Evolutionary conservation across 2,113 vertebrate genomes (phyloP).

Genomic region (Speoplatyrhinus poulsoni): DNA sequence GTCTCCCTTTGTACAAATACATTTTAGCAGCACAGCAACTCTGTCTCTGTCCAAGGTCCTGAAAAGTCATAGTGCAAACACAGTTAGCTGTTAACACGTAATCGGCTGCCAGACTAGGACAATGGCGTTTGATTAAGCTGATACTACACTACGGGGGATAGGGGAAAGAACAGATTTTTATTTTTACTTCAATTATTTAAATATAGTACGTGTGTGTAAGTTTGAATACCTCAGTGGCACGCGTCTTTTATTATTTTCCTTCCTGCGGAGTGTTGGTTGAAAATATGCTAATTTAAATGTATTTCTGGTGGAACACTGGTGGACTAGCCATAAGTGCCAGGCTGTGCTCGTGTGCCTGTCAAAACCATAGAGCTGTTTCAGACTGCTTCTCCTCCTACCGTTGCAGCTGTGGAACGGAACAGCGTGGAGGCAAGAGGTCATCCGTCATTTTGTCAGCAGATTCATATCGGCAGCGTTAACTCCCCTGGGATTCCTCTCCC

Average conservation of each 20-base stretch:
- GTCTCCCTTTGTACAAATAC: neutral
- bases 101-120: neutral
- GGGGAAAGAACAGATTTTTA: neutral
- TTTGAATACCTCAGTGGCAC: no score
- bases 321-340: no score
- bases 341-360: neutral
- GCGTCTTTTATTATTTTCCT: no score
- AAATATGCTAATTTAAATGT: no score
- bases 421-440: constrained; percentile 30
- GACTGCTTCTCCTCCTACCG: neutral
- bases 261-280: neutral
- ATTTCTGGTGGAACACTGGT: no score
- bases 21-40: constrained; percentile 1
- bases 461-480: constrained; percentile 30
- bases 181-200: neutral
- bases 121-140: neutral
- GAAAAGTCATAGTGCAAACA: constrained; percentile 13
- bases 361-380: neutral
- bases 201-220: neutral
- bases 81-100: neutral
- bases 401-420: constrained; percentile 16
- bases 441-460: constrained; percentile 50
- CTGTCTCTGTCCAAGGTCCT: constrained; percentile 40
- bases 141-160: neutral
- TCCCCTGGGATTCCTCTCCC: constrained; percentile 32